Conservation (phyloP, 2,888 invertebrate genomes). For the Leptinotarsa rubiginosa region DNA sequence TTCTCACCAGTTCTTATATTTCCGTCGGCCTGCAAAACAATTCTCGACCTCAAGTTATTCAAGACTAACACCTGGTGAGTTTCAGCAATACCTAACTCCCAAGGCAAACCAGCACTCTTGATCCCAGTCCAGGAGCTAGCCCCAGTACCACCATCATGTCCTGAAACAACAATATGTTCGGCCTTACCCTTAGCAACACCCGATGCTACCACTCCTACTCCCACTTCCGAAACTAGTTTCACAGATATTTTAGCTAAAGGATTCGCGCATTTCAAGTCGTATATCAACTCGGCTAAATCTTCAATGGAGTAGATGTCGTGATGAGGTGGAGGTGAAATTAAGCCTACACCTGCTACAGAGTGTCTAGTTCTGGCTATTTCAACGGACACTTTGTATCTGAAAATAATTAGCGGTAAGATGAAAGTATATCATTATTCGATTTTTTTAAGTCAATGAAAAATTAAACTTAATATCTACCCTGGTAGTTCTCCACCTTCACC, state of each 20-base stretch:
- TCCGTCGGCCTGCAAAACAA: slow-evolving; percentile 96
- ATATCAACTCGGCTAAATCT: slow-evolving; percentile 97
- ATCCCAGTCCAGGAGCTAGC: slow-evolving; percentile 99
- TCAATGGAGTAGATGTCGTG: slow-evolving; percentile 99
- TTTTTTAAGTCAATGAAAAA: not conserved
- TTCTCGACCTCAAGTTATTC: slow-evolving; percentile 91
- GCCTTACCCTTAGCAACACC: slow-evolving; percentile 87
- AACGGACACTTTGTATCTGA: slow-evolving; percentile 84
- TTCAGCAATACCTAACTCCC: slow-evolving; percentile 98
- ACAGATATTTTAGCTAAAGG: slow-evolving; percentile 95
- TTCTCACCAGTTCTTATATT: slow-evolving; percentile 85
- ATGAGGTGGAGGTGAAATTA: slow-evolving; percentile 99
- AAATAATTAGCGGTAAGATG: slow-evolving; percentile 21
- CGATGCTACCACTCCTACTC: slow-evolving; percentile 92
- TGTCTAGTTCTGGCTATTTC: slow-evolving; percentile 96
- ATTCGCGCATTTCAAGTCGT: slow-evolving; percentile 97
- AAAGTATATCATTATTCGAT: not conserved
- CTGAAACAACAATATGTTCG: slow-evolving; percentile 98
- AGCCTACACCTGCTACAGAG: slow-evolving; percentile 95
- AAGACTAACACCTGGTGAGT: slow-evolving; percentile 96
- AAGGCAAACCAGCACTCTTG: slow-evolving; percentile 96
- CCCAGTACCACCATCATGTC: slow-evolving; percentile 99
- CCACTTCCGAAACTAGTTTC: slow-evolving; percentile 97
- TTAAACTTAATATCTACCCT: slow-evolving; percentile 63
- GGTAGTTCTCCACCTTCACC: slow-evolving; percentile 99